Percentiles rank a stretch among this genome's conserved stretches.
Evolutionary conservation across 2,888 invertebrate genomes (phyloP).

Genomic region (Dolomedes plantarius): DNA sequence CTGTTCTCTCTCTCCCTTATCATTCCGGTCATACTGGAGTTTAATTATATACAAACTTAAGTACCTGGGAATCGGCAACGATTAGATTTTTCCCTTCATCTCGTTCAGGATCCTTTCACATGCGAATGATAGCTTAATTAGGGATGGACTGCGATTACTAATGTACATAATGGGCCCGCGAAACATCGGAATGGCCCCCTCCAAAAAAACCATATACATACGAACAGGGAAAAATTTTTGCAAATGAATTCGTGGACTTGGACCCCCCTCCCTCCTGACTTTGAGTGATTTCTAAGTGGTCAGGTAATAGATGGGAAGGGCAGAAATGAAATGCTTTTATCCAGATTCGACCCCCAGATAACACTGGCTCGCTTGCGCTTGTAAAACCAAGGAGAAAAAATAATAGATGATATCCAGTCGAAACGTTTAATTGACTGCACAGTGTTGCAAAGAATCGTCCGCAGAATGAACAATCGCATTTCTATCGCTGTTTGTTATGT

Average conservation of each 20-base stretch:
- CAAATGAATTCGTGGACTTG: neutral
- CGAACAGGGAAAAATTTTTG: neutral
- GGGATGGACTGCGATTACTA: neutral
- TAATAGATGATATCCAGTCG: neutral
- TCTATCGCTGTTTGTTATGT: neutral
- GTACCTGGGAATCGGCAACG: slow-evolving; percentile 4
- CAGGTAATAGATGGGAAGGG: slow-evolving; percentile 7
- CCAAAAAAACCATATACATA: neutral
- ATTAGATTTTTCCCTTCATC: neutral
- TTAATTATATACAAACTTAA: slow-evolving; percentile 14
- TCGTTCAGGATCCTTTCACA: neutral
- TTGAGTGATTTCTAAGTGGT: slow-evolving; percentile 32
- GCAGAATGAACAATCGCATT: neutral
- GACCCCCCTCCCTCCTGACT: neutral
- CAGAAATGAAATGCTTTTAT: neutral
- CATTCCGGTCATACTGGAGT: neutral
- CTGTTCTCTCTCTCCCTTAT: neutral
- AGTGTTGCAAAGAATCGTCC: neutral
- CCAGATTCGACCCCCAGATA: neutral
- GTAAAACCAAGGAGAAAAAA: neutral
- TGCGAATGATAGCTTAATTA: slow-evolving; percentile 9
- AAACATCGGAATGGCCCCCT: neutral
- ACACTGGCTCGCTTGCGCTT: neutral
- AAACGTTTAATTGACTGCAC: neutral
- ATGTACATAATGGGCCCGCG: neutral